Evolutionary conservation across 2,888 invertebrate genomes (phyloP), one percentile per base, ranked within the genome.

Genomic region (Metacarcinus magister): DNA sequence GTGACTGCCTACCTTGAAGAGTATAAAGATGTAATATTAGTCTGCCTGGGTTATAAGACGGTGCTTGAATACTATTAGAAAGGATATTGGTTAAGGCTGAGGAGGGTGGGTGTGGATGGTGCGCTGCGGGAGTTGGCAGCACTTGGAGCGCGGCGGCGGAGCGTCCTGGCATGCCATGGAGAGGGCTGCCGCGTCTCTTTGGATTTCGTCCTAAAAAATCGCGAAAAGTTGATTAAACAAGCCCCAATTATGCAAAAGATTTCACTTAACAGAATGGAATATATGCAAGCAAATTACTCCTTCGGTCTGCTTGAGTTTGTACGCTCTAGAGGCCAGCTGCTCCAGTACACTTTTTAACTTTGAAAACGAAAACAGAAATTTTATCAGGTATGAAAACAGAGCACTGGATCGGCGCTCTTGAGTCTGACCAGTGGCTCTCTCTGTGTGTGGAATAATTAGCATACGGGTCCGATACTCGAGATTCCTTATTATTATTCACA

Each of bases 401-500:
- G 91, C 60, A 43, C 60, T 91, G 95, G 90, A 95, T 95, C 90
- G 91, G 43, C 95, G 90, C 95, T 90, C 95, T 95, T 43, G 90
- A 95, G 91, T 8, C 95, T 95, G 95, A 95, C 95, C 95, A 95
- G 95, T 95, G 95, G 95, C 91, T 95, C 95, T 54, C 95, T 87
- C n/a, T 90, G 90, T 90, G 94, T 94, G 95, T 95, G 95, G 95
- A 95, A 95, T 95, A 95, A 95, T 95, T 95, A 95, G 95, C 95
- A 95, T 95, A 95, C 95, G 91, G 91, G 94, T 48, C 90, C 60
- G 95, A 91, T 95, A 95, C 95, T 95, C 67, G 95, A 95, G 95
- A 95, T 95, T 90, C 95, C 95, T 95, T 95, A 95, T 95, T 95
- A 95, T 95, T 95, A 95, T 95, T 95, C 95, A 95, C 95, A 95